These are phyloP conservation scores for Stomatorhinus ivindoensis DNA, from an alignment of 2,113 vertebrate genomes.

Conservation along the genomic window DNA sequence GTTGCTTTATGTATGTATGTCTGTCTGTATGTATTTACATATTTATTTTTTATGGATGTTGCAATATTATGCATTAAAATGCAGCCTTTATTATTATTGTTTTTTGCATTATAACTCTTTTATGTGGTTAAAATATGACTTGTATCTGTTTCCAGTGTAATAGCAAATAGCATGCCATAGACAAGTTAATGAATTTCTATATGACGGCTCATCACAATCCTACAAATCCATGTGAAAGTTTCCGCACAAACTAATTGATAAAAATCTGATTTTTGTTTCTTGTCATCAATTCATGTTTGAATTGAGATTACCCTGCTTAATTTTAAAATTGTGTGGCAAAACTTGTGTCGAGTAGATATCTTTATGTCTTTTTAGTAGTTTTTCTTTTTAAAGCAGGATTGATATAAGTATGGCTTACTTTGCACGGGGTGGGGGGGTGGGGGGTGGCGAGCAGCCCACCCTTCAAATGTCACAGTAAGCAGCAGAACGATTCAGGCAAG, in stretches of 20 bases:
- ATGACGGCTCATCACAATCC: neutral
- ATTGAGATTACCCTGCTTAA: neutral
- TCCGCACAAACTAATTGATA: neutral
- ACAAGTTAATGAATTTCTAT: neutral
- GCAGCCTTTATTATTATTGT: neutral
- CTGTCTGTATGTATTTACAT: neutral
- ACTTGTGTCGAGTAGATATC: neutral
- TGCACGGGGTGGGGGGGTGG: neutral
- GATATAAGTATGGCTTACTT: neutral
- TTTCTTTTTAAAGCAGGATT: neutral
- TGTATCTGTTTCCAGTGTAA: neutral
- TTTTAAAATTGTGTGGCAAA: neutral
- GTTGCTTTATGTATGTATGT: neutral
- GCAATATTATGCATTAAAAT: neutral
- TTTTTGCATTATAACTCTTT: neutral
- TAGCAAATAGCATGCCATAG: neutral
- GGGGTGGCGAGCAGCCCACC: no score
- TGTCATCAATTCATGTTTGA: neutral
- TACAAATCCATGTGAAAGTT: neutral
- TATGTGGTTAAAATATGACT: neutral
- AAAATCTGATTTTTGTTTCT: neutral
- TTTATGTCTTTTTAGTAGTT: neutral
- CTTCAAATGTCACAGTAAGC: neutral
- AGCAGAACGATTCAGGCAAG: neutral
- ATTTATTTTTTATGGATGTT: neutral